These are phyloP conservation scores for Ciona savignyi DNA, from an alignment of 23 tunicate genomes.

Conservation along the genomic window DNA sequence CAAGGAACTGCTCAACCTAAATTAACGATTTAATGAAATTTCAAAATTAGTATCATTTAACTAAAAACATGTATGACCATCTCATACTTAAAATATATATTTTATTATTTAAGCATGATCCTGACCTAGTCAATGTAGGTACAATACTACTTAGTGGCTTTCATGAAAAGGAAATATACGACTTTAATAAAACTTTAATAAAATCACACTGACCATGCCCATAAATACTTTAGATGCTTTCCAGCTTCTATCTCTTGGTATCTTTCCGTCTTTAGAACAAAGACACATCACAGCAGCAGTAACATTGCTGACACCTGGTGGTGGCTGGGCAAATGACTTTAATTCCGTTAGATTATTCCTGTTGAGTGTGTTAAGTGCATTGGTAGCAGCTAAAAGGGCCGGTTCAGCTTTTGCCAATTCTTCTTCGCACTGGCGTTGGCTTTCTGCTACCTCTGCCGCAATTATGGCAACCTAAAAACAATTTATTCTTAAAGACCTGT, in stretches of 20 bases:
- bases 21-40: not conserved
- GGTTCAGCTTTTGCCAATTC: constrained; percentile 89
- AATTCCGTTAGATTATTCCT: constrained; percentile 70
- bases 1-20: constrained; percentile 82
- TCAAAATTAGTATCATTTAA: not conserved
- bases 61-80: not conserved
- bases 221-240: constrained; percentile 62
- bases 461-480: constrained; percentile 81
- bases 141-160: too few species aligned
- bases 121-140: too few species aligned
- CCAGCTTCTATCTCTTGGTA: constrained; percentile 79
- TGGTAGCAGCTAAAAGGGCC: constrained; percentile 74
- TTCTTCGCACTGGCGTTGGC: constrained; percentile 71
- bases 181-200: not conserved
- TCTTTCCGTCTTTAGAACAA: constrained; percentile 70
- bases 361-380: constrained; percentile 80
- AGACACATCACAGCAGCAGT: constrained; percentile 92
- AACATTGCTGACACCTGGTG: constrained; percentile 55
- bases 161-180: not conserved
- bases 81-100: not conserved
- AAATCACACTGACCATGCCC: constrained; percentile 51
- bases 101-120: too few species aligned
- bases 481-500: too few species aligned
- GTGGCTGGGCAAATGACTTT: constrained; percentile 62
- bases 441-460: constrained; percentile 79